A percentile compares a stretch with the other conserved stretches of the same genome.
Evolutionary conservation across 2,113 vertebrate genomes (phyloP).

Genomic region (Pituophis catenifer): DNA sequence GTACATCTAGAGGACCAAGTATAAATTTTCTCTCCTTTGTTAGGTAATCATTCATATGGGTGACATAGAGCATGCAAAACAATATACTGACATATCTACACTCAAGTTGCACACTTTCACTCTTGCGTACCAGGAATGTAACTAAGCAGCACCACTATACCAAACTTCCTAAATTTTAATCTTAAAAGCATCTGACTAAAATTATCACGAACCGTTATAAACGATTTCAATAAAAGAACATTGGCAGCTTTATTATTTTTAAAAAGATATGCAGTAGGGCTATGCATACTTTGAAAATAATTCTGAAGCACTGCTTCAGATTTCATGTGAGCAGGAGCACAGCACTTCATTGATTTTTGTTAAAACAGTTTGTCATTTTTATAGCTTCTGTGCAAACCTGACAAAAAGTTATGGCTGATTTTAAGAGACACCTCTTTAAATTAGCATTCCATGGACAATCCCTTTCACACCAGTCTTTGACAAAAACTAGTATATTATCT

Average conservation of each 20-base stretch:
- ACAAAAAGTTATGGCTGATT: neutral
- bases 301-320: neutral
- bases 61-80: slow-evolving; percentile 38
- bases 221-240: neutral
- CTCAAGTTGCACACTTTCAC: slow-evolving; percentile 29
- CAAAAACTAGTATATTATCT: neutral
- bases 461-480: neutral
- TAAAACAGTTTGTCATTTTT: neutral
- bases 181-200: neutral
- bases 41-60: slow-evolving; percentile 55
- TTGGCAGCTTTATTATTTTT: neutral
- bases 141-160: slow-evolving; percentile 10
- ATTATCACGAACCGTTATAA: neutral
- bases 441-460: neutral
- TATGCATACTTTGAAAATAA: neutral
- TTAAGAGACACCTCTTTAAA: neutral
- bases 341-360: neutral
- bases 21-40: slow-evolving; percentile 62
- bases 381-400: neutral
- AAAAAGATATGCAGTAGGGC: neutral
- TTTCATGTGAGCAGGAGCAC: neutral
- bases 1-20: slow-evolving; percentile 46
- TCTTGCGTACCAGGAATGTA: slow-evolving; percentile 43
- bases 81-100: slow-evolving; percentile 40
- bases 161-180: neutral